Evolutionary conservation across 1,140 invertebrate genomes (phyloP).

Genomic region (Brachionus rotundiformis): DNA sequence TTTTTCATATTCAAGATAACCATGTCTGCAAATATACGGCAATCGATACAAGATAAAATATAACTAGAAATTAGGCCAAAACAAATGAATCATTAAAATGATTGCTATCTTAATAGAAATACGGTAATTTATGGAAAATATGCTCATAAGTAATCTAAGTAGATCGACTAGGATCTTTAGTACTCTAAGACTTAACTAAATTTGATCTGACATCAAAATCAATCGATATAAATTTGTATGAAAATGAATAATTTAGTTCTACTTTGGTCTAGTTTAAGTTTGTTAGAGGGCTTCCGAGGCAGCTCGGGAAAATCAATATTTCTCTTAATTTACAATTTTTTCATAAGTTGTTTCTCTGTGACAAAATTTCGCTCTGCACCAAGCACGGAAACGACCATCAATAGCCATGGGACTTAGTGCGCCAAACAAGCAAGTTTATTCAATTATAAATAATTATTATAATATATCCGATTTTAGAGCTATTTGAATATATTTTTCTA

Average conservation of each 20-base stretch:
- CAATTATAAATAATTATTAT: conserved; percentile 43
- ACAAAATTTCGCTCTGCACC: too few relatives aligned
- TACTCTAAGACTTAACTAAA: neutral
- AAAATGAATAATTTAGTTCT: neutral
- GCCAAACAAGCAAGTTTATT: conserved; percentile 8
- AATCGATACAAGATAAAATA: neutral
- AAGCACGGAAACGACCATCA: neutral
- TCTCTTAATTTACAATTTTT: too few relatives aligned
- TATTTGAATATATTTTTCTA: neutral
- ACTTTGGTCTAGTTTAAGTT: neutral
- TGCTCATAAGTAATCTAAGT: conserved; percentile 13
- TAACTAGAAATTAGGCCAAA: neutral
- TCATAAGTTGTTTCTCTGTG: too few relatives aligned
- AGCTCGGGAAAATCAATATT: neutral
- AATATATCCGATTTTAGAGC: neutral
- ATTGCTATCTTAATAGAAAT: conserved; percentile 7
- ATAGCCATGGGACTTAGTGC: neutral
- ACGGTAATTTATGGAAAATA: conserved; percentile 13
- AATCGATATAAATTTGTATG: neutral
- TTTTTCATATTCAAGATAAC: too few relatives aligned
- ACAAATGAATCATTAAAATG: neutral
- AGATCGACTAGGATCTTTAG: neutral
- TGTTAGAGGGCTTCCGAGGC: neutral
- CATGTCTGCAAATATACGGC: neutral
- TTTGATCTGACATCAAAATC: neutral